These are phyloP conservation scores for Synanceia verrucosa DNA, from an alignment of 2,797 vertebrate genomes.

Conservation along the genomic window DNA sequence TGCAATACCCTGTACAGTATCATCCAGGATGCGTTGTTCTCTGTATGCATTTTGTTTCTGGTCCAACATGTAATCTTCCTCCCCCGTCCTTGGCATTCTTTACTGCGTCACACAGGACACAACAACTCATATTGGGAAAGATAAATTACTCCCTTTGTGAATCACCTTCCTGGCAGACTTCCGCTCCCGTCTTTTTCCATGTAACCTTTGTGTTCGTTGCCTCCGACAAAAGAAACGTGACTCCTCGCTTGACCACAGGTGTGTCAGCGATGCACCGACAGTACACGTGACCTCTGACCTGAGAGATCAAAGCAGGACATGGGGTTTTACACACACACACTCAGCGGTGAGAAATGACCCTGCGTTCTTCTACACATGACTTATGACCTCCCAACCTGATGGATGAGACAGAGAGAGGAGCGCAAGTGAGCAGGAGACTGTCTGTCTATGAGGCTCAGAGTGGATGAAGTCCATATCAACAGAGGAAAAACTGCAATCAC, in stretches of 20 bases:
- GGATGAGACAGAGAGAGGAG: not conserved
- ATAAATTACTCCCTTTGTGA: not conserved
- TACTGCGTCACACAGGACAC: not conserved
- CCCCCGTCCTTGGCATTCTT: not conserved
- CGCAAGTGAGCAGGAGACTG: not conserved
- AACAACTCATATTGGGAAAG: slow-evolving; percentile 9
- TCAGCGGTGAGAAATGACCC: slow-evolving; percentile 36
- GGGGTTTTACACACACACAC: slow-evolving; percentile 5
- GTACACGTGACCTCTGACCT: slow-evolving; percentile 53
- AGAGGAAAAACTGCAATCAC: not conserved
- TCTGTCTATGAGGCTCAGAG: not conserved
- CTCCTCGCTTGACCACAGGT: slow-evolving; percentile 43
- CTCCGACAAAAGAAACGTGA: slow-evolving; percentile 27
- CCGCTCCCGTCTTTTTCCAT: not conserved
- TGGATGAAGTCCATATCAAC: not conserved
- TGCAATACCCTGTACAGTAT: not conserved
- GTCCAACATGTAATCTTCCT: not conserved
- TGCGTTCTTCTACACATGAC: slow-evolving; percentile 21
- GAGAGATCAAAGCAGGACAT: slow-evolving; percentile 56
- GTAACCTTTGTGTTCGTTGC: not conserved
- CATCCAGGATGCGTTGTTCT: not conserved
- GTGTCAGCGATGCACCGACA: slow-evolving; percentile 34
- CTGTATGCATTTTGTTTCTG: not conserved
- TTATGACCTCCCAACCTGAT: slow-evolving; percentile 43
- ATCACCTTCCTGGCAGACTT: not conserved